Conservation (phyloP, 2,888 invertebrate species). For the Sinodicranocentrus sp. region DNA sequence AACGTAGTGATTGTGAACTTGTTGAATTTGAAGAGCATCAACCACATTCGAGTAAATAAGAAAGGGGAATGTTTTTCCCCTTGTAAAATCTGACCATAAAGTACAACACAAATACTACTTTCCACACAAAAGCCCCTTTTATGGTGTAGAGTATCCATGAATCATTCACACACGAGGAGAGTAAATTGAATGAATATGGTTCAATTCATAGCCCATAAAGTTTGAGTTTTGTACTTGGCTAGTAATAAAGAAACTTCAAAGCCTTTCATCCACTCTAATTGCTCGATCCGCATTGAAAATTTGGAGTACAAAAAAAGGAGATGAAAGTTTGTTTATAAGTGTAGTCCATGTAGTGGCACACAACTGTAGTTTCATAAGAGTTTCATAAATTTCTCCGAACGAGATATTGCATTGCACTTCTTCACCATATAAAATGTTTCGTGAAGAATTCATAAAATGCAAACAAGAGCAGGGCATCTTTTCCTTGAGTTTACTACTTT, state of each 20-base stretch:
- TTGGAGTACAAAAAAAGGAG: no score
- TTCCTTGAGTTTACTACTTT: not conserved
- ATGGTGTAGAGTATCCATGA: no score
- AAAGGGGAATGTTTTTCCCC: no score
- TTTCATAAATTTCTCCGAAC: slow-evolving; percentile 24
- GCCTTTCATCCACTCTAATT: slow-evolving; percentile 22
- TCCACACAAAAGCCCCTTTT: no score
- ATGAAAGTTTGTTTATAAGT: no score
- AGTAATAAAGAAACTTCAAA: slow-evolving; percentile 16
- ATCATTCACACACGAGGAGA: no score
- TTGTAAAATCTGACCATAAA: no score
- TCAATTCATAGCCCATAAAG: slow-evolving; percentile 4
- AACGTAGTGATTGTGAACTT: slow-evolving; percentile 9
- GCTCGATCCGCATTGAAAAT: not conserved
- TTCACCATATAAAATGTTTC: slow-evolving; percentile 10
- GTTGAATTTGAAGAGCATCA: not conserved
- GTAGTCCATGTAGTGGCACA: no score
- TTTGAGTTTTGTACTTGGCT: not conserved
- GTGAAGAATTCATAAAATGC: slow-evolving; percentile 49
- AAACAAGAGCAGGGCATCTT: slow-evolving; percentile 19
- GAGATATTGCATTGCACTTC: slow-evolving; percentile 6
- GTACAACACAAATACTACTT: no score
- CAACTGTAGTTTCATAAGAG: not conserved
- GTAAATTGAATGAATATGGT: not conserved
- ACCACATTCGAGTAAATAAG: no score